phyloP scores from a whole-genome alignment of 2,113 vertebrate genomes.

The Scomber scombrus region DNA sequence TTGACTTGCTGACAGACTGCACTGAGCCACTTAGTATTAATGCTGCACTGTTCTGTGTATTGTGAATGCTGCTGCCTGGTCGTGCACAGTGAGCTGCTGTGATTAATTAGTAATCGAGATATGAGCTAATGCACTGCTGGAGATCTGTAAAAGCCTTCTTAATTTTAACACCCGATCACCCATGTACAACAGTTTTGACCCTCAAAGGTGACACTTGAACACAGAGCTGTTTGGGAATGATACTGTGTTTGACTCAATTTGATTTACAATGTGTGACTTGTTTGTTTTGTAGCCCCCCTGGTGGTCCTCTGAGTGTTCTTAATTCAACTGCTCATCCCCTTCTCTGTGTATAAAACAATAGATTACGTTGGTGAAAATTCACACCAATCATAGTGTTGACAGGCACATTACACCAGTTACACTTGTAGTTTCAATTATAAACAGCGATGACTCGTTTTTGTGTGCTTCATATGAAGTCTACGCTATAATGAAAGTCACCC shows the following conservation, averaged over 20 bases:
- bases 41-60: conserved; percentile 49
- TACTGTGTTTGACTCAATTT: not conserved
- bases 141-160: conserved; percentile 16
- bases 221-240: not conserved
- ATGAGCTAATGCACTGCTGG: not conserved
- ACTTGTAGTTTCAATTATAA: not conserved
- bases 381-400: not conserved
- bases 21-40: conserved; percentile 45
- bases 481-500: conserved; percentile 16
- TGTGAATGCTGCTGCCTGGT: conserved; percentile 36
- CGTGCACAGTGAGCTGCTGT: conserved; percentile 58
- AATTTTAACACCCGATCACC: not conserved
- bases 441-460: not conserved
- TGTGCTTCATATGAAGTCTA: not conserved
- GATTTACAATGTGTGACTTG: conserved; percentile 1
- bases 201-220: not conserved
- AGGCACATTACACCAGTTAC: not conserved
- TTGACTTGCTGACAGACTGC: conserved; percentile 60
- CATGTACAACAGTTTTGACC: not conserved
- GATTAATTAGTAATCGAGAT: conserved; percentile 68
- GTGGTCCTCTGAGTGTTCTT: not conserved
- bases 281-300: conserved; percentile 18
- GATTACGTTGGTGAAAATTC: not conserved
- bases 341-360: not conserved
- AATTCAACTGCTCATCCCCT: not conserved